Conservation (phyloP, 2,888 invertebrate species). For the Thymelicus acteon region DNA sequence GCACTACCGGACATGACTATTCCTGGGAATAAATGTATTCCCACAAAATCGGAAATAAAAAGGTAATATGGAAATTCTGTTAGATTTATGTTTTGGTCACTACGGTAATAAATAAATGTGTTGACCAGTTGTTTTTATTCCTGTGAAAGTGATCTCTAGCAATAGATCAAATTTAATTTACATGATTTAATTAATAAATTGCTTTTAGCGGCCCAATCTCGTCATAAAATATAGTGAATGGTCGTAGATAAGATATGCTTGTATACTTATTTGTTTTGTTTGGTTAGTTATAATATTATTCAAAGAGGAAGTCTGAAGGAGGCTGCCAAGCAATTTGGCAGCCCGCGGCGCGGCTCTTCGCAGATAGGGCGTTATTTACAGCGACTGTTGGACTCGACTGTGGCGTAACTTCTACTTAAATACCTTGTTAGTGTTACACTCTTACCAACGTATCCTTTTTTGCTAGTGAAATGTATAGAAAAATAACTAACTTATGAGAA, state of each 20-base stretch:
- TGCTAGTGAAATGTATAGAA: not conserved
- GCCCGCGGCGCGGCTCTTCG: conserved; percentile 63
- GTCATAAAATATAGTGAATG: conserved; percentile 11
- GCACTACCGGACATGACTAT: no score
- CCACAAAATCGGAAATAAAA: no score
- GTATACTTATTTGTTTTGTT: conserved; percentile 58
- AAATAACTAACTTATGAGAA: not conserved
- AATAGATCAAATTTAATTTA: not conserved
- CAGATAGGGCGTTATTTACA: conserved; percentile 78
- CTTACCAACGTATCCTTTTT: conserved; percentile 1
- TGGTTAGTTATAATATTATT: conserved; percentile 76
- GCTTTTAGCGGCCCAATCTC: conserved; percentile 3
- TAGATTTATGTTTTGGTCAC: no score
- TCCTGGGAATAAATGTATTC: no score
- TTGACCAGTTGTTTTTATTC: no score
- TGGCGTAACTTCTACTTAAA: conserved; percentile 76
- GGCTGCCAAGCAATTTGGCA: conserved; percentile 82
- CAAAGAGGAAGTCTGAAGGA: conserved; percentile 77
- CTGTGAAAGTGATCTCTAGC: no score
- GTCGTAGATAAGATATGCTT: conserved; percentile 23
- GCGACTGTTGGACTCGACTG: conserved; percentile 66
- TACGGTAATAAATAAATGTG: no score
- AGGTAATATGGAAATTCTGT: no score
- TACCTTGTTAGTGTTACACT: conserved; percentile 35
- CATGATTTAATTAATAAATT: not conserved